Evolutionary conservation across 2,797 vertebrate species (phyloP).

Genomic region (Discoglossus pictus): DNA sequence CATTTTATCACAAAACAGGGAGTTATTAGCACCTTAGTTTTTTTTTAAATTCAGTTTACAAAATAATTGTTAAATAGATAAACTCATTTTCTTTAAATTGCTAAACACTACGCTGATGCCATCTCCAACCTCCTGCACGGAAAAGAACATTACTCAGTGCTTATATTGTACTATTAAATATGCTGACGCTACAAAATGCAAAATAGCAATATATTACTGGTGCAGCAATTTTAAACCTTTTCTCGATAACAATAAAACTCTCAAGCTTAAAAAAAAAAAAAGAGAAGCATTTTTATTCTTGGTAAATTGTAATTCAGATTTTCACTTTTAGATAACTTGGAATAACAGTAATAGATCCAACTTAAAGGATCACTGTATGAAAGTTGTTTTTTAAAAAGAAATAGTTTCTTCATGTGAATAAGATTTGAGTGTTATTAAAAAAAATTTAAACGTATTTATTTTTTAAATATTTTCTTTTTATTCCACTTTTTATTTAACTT

Average conservation of each 20-base stretch:
- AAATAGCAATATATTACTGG: conserved; percentile 3
- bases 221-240: conserved; percentile 20
- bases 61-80: conserved; percentile 22
- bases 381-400: no score
- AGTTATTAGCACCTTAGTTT: conserved; percentile 1
- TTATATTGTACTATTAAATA: conserved; percentile 12
- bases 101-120: background rate
- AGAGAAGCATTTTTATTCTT: no score
- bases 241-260: conserved; percentile 5
- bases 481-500: no score
- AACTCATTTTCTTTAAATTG: conserved; percentile 28
- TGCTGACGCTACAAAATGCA: conserved; percentile 24
- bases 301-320: conserved; percentile 6
- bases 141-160: conserved; percentile 15
- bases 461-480: no score
- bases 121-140: conserved; percentile 2
- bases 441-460: no score
- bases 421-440: no score
- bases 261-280: background rate
- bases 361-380: no score
- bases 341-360: no score
- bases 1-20: conserved; percentile 2
- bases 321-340: no score
- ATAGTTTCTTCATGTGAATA: no score
- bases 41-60: conserved; percentile 9